Conservation (phyloP, 1,140 invertebrate species). For the Aphidius ervi region DNA sequence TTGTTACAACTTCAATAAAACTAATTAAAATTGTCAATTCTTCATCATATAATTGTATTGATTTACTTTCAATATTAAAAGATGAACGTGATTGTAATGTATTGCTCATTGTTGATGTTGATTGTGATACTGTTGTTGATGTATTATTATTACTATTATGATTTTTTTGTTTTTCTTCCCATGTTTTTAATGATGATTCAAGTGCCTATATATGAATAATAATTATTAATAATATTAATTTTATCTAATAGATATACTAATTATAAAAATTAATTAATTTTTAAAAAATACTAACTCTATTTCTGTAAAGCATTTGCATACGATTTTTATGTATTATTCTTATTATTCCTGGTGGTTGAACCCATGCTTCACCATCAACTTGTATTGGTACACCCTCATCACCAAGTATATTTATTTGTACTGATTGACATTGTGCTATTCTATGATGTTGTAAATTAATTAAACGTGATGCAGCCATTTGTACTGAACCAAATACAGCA, state of each 20-base stretch:
- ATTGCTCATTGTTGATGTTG: constrained; percentile 40
- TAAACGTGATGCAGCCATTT: constrained; percentile 92
- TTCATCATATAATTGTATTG: constrained; percentile 58
- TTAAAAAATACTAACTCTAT: constrained; percentile 59
- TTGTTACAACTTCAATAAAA: constrained; percentile 77
- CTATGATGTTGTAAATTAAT: constrained; percentile 95
- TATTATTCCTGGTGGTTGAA: constrained; percentile 95
- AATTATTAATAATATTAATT: constrained; percentile 7
- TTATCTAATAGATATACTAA: constrained; percentile 4
- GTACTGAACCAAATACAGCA: constrained; percentile 92
- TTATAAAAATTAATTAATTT: constrained; percentile 3
- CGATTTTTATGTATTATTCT: constrained; percentile 94
- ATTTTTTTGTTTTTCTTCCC: constrained; percentile 86
- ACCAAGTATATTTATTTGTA: constrained; percentile 92
- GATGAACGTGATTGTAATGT: constrained; percentile 38
- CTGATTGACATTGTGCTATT: constrained; percentile 92
- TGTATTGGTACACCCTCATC: constrained; percentile 86
- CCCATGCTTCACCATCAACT: constrained; percentile 97
- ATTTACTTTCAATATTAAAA: constrained; percentile 31
- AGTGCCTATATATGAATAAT: constrained; percentile 58
- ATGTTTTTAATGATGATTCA: constrained; percentile 82
- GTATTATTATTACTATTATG: constrained; percentile 41
- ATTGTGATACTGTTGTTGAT: constrained; percentile 46
- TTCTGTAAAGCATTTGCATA: constrained; percentile 91
- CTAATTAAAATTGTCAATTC: constrained; percentile 69